Conservation (phyloP, 2,113 vertebrate species). For the Phocoena sinus region DNA sequence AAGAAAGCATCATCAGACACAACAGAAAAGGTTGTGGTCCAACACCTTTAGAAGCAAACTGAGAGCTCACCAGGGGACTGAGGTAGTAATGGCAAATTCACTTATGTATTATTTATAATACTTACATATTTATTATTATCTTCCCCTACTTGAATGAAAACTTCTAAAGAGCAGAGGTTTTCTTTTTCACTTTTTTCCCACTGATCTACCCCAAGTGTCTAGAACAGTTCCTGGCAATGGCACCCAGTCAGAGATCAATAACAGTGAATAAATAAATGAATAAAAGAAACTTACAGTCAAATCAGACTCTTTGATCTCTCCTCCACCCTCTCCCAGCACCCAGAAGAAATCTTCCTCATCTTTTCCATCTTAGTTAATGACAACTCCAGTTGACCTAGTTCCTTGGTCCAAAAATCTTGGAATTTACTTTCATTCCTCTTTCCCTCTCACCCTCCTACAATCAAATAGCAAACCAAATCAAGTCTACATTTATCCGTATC, state of each 20-base stretch:
- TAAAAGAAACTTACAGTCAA: neutral
- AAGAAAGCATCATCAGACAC: neutral
- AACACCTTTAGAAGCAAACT: neutral
- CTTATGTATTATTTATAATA: neutral
- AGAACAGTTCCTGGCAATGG: neutral
- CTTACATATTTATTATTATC: neutral
- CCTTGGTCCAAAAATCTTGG: neutral
- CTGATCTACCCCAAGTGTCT: neutral
- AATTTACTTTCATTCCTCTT: neutral
- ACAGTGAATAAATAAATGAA: neutral
- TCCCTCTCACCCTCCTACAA: neutral
- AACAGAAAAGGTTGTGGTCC: neutral
- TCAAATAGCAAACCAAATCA: neutral
- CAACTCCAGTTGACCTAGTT: neutral
- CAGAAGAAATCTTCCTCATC: neutral
- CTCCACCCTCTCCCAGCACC: neutral
- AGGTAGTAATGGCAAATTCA: neutral
- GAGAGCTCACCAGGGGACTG: neutral
- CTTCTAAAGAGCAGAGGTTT: neutral
- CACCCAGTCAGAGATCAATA: neutral
- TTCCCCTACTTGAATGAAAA: neutral
- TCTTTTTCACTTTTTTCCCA: neutral
- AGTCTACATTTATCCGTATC: neutral
- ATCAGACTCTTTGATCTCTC: neutral
- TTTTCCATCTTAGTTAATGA: neutral